Conservation (phyloP, 2,888 invertebrate genomes). For the Esperia sulphurella region DNA sequence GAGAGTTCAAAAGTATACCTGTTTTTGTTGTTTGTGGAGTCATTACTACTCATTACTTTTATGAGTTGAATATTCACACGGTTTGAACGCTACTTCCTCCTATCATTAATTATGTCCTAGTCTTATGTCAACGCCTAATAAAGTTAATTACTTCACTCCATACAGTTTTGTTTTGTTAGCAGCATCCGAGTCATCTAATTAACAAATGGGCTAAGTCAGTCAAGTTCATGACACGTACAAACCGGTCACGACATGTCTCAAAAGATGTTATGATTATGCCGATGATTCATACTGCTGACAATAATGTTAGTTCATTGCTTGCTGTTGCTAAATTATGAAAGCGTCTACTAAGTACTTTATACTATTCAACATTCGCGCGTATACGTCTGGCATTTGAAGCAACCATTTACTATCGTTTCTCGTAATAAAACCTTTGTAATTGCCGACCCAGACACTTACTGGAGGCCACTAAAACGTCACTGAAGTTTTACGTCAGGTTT, state of each 20-base stretch:
- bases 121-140: constrained; percentile 45
- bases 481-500: constrained; percentile 9
- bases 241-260: constrained; percentile 72
- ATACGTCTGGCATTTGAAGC: background rate
- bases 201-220: constrained; percentile 57
- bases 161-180: constrained; percentile 50
- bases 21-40: too few species aligned
- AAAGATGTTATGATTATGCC: constrained; percentile 56
- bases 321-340: constrained; percentile 55
- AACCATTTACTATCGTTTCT: background rate
- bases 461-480: background rate
- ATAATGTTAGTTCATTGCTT: constrained; percentile 45
- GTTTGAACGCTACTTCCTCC: constrained; percentile 24
- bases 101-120: constrained; percentile 32
- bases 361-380: background rate
- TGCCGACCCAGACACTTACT: background rate
- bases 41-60: too few species aligned
- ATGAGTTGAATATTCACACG: constrained; percentile 33
- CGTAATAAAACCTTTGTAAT: background rate
- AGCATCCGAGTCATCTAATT: constrained; percentile 30
- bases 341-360: constrained; percentile 15
- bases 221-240: constrained; percentile 65
- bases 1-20: too few species aligned
- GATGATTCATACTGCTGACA: constrained; percentile 45
- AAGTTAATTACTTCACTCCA: constrained; percentile 54